Conservation (phyloP, 2,797 vertebrate genomes). For the Myotis pilosus region DNA sequence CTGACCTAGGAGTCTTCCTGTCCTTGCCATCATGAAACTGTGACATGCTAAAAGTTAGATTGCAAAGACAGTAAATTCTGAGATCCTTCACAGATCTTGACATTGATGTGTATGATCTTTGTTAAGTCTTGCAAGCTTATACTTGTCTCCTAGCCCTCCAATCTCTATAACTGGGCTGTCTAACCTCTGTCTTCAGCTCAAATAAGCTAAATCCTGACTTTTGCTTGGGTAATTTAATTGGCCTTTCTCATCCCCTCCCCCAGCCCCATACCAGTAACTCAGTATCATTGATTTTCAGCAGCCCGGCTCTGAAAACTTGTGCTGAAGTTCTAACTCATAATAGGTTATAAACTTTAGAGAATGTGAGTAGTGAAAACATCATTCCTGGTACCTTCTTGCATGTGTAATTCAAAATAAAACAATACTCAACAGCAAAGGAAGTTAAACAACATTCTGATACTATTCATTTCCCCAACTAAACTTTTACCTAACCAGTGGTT, state of each 20-base stretch:
- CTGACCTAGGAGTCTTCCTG: neutral
- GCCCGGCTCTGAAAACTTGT: neutral
- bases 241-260: neutral
- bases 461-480: neutral
- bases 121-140: neutral
- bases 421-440: neutral
- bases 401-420: neutral
- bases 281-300: slow-evolving; percentile 12
- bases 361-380: neutral
- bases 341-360: neutral
- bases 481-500: neutral
- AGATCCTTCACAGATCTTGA: neutral
- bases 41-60: neutral
- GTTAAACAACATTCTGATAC: neutral
- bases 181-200: neutral
- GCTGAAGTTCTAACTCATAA: slow-evolving; percentile 10
- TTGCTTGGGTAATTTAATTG: slow-evolving; percentile 50
- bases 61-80: neutral
- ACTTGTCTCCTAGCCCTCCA: neutral
- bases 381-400: neutral
- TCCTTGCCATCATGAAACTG: neutral
- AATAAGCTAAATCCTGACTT: slow-evolving; percentile 20
- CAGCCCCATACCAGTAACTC: neutral
- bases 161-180: neutral
- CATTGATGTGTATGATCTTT: neutral